phyloP scores from a whole-genome alignment of 1,140 invertebrate species.

The Heliconius himera region DNA sequence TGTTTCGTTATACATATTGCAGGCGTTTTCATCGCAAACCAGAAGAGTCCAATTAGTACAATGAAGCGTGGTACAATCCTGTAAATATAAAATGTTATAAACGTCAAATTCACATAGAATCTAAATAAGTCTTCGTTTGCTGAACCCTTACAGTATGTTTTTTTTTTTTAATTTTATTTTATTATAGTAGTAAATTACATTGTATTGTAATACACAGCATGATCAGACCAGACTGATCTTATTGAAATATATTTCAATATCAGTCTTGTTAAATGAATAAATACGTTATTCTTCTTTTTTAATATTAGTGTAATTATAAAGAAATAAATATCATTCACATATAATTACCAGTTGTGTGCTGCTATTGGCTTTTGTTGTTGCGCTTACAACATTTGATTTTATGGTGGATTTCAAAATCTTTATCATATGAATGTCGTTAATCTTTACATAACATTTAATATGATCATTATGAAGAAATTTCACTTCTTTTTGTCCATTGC shows the following conservation, averaged over 20 bases:
- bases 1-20: slow-evolving; percentile 54
- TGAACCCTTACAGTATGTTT: too few relatives aligned
- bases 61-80: slow-evolving; percentile 65
- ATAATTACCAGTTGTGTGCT: slow-evolving; percentile 50
- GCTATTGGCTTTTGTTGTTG: slow-evolving; percentile 45
- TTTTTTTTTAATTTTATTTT: too few relatives aligned
- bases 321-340: neutral
- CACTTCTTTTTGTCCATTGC: slow-evolving; percentile 56
- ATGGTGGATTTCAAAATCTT: slow-evolving; percentile 50
- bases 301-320: neutral
- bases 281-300: too few relatives aligned
- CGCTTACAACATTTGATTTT: slow-evolving; percentile 52
- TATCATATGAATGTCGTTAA: slow-evolving; percentile 68
- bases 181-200: too few relatives aligned
- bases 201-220: too few relatives aligned
- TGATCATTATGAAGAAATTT: slow-evolving; percentile 64
- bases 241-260: too few relatives aligned
- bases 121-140: too few relatives aligned
- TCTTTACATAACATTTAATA: slow-evolving; percentile 62
- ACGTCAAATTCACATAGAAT: neutral
- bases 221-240: too few relatives aligned
- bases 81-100: slow-evolving; percentile 39
- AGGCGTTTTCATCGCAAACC: slow-evolving; percentile 49
- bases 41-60: slow-evolving; percentile 63
- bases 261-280: too few relatives aligned